Base-by-base conservation (phyloP, 2,797 vertebrate genomes). In the Apodemus agrarius region DNA sequence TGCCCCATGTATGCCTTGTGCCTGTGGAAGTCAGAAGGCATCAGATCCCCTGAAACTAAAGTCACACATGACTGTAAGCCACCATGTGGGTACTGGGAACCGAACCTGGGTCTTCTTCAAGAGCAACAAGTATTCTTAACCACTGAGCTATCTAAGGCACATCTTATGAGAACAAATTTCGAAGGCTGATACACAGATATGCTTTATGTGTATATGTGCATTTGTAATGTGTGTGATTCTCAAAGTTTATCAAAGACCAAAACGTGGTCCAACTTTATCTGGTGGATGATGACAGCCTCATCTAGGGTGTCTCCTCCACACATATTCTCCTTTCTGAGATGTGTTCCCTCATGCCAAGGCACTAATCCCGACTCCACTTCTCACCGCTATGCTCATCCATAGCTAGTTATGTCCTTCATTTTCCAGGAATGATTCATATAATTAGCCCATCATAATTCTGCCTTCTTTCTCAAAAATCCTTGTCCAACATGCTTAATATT, bases 261-360 rank as follows among this genome's bases (percentile, higher is more conserved):
- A 29, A 16, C 6, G 37, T 65, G 49, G 9, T 63, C 74, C 54
- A 57, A 43, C 6, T 21, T 81, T 29, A 49, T 12, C 59, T 61
- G 34, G 3, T 13, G 37, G 61, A 24, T 22, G 16, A 22, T 9
- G 0, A 1, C 26, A 26, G n/a, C 34, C 0, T n/a, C 21, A 26
- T 61, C 21, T 1, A 82, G 61, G 63, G 31, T 1, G 0, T 40
- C 3, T 1, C 9, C 14, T 67, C 14, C 24, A 46, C 7, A 52
- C 2, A 0, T 16, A 37, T 37, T 37, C 31, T 34, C 6, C 2
- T 29, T 43, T n/a, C 67, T 82, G 3, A 1, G 19, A 16, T 65
- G 12, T 16, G 1, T 49, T 43, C 6, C 7, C 37, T 76, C 31
- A 19, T 40, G 72, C 9, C 34, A 34, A 29, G 9, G 1, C 12